Percentiles rank a stretch among this genome's conserved stretches.
Evolutionary conservation across 2,888 invertebrate species (phyloP).

Genomic region (Caenorhabditis sp.): DNA sequence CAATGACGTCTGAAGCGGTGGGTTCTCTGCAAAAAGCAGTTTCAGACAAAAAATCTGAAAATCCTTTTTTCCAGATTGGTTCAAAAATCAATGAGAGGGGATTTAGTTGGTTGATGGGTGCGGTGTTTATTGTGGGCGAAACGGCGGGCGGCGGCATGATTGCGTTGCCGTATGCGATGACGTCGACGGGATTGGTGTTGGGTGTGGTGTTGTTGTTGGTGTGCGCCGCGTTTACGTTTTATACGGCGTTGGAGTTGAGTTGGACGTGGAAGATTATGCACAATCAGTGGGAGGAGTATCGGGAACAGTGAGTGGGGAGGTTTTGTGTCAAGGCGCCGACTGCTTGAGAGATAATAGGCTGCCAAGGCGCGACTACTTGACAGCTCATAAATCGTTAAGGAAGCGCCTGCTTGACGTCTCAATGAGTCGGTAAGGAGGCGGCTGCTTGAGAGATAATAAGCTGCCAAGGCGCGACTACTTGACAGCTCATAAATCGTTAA

Average conservation of each 20-base stretch:
- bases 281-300: constrained; percentile 43
- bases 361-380: no score
- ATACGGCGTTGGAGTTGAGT: constrained; percentile 40
- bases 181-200: constrained; percentile 35
- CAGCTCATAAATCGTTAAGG: no score
- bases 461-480: no score
- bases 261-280: constrained; percentile 52
- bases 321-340: no score
- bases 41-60: no score
- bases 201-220: constrained; percentile 33
- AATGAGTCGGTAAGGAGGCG: no score
- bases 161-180: constrained; percentile 38
- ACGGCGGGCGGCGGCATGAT: constrained; percentile 53
- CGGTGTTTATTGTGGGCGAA: constrained; percentile 47
- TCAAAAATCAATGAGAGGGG: constrained; percentile 45
- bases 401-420: no score
- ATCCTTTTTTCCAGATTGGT: neutral
- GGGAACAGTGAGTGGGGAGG: constrained; percentile 40
- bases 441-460: no score
- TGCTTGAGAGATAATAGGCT: no score
- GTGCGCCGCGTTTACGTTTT: constrained; percentile 30
- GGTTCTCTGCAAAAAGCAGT: no score
- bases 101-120: constrained; percentile 44
- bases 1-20: no score
- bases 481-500: no score